Conservation (phyloP, 2,888 invertebrate genomes). For the Diogma glabrata region DNA sequence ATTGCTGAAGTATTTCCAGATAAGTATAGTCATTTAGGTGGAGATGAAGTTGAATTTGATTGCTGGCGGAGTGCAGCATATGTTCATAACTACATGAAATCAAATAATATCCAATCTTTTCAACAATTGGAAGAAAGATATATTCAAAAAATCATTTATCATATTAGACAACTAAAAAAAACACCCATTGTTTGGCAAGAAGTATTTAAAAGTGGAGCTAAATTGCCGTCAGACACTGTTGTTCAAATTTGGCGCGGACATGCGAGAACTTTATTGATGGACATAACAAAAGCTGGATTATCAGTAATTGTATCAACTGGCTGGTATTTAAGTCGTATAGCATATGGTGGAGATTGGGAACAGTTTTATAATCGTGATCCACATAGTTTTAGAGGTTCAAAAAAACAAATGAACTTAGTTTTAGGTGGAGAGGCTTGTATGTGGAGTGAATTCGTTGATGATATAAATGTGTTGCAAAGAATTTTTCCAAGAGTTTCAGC, state of each 20-base stretch:
- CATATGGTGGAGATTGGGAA: conserved; percentile 54
- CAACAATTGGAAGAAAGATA: conserved; percentile 53
- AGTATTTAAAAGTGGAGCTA: conserved; percentile 64
- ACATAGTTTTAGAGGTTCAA: conserved; percentile 39
- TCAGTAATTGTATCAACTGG: conserved; percentile 63
- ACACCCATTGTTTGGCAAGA: conserved; percentile 74
- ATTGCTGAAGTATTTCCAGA: conserved; percentile 62
- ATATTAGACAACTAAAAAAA: conserved; percentile 37
- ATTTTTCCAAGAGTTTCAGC: conserved; percentile 82
- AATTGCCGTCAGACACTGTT: conserved; percentile 48
- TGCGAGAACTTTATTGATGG: conserved; percentile 18
- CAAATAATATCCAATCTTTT: conserved; percentile 42
- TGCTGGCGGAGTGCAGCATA: conserved; percentile 50
- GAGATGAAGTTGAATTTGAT: conserved; percentile 75
- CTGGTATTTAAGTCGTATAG: conserved; percentile 78
- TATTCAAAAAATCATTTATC: conserved; percentile 46
- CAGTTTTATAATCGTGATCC: conserved; percentile 62
- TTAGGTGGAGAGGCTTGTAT: conserved; percentile 87
- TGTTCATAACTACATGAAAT: conserved; percentile 43
- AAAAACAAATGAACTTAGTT: conserved; percentile 48
- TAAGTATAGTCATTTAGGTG: conserved; percentile 78
- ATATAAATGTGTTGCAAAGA: conserved; percentile 43
- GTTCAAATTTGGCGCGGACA: conserved; percentile 70
- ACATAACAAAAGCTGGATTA: conserved; percentile 51
- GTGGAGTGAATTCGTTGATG: conserved; percentile 83